phyloP scores from a whole-genome alignment of 2,888 invertebrate species.

The Ormyrus pomaceus region DNA sequence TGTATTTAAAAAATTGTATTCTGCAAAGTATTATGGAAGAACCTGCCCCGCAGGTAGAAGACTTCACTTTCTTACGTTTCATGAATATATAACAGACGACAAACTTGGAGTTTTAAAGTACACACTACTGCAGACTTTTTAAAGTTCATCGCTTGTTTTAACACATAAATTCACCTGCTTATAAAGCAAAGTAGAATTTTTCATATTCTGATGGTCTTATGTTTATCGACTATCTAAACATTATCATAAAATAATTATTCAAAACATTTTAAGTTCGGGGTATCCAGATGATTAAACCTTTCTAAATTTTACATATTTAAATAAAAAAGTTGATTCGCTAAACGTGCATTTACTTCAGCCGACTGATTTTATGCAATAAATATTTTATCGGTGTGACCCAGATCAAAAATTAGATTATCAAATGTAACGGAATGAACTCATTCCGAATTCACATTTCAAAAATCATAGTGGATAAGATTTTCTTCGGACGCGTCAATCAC shows the following conservation, averaged over 20 bases:
- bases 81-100: conserved; percentile 51
- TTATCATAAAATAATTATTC: too few species aligned
- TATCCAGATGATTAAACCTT: too few species aligned
- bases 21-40: conserved; percentile 29
- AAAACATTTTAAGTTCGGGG: too few species aligned
- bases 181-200: not conserved
- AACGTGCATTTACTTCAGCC: too few species aligned
- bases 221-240: too few species aligned
- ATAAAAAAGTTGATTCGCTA: too few species aligned
- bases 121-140: conserved; percentile 24
- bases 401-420: conserved; percentile 1
- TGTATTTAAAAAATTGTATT: conserved; percentile 29
- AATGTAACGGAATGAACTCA: not conserved
- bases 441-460: not conserved
- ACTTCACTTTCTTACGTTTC: conserved; percentile 30
- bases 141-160: conserved; percentile 44
- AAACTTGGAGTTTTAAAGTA: conserved; percentile 46
- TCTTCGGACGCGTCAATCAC: conserved; percentile 18
- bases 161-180: conserved; percentile 37
- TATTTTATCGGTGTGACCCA: not conserved
- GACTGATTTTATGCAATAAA: too few species aligned
- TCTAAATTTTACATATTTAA: too few species aligned
- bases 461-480: not conserved
- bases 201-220: not conserved
- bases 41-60: conserved; percentile 20